Base-by-base conservation (phyloP, 2,113 vertebrate genomes). In the Antigone vipio region DNA sequence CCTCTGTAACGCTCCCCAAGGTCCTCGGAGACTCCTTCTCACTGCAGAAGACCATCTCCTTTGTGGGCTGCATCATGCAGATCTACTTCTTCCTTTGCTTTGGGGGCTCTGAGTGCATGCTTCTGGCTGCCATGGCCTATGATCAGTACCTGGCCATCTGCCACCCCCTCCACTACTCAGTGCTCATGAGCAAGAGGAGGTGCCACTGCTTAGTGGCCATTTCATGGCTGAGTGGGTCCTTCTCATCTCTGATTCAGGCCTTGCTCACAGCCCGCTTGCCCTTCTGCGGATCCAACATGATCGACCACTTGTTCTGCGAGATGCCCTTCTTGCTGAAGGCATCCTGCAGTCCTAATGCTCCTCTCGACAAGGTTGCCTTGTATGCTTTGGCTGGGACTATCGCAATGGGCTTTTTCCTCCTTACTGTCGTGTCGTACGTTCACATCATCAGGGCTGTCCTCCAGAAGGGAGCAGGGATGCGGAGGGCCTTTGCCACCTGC, bases 21-120 rank as follows among this genome's bases (percentile, higher is more conserved):
- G 80, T 67, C 50, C 74, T 75, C 7, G 11, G 27, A 34, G 76
- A 86, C 47, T 67, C 81, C 35, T 84, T 90, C 83, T 71, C 49
- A 30, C 15, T 4, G 0, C 67, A 71, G 66, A 85, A 91, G 30
- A 44, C 56, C 5, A 93, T 73, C 35, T 88, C 68, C 44, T 58
- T 75, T 58, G 79, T 40, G 49, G 74, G 74, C 71, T 93, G 91
- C 55, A 55, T 88, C 75, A 85, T 12, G 1, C 75, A 91, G 50
- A 58, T 85, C 35, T 88, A 68, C 32, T 88, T 92, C 42, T 87
- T 74, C 44, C 80, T 88, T 49, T 93, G 72, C 44, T 81, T 55
- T n/a, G 75, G 76, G 26, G 64, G 62, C 26, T 91, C 88, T 2
- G 45, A 86, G 71, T 67, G 77, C 23, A 8, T 45, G 10, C 56